Base-by-base conservation (phyloP, 2,888 invertebrate species). In the Drosophila rellima region DNA sequence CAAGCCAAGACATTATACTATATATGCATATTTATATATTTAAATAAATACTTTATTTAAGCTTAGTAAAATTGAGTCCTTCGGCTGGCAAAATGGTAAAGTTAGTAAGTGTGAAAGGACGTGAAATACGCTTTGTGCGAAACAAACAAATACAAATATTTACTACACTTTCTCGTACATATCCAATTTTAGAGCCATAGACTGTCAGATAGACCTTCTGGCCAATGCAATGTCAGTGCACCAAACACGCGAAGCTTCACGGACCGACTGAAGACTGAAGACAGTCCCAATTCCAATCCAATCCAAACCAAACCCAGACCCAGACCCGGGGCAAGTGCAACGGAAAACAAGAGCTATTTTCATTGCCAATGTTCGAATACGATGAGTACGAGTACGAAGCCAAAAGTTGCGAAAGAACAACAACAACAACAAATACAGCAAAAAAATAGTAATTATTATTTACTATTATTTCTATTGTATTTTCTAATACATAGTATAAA, bases 231-330 rank as follows among this genome's bases (percentile, higher is more conserved):
- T 82, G 88, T 82, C 82, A 82, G 82, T 74, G 84, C 69, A 74
- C 66, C 83, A 88, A 78, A 88, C 82, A 82, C 82, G 82, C 88
- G 84, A 82, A 80, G 82, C 73, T 56, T 52, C 72, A 42, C 47
- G 40, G 56, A 51, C 71, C 71, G 60, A 80, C 77, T 80, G 59
- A 74, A 75, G 55, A 62, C 51, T 40, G 23, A 35, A 45, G 50
- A 59, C 42, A 48, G 42, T n/a, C 17, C 40, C 52, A 35, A 35
- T 26, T 7, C 26, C 26, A 26, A n/a, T n/a, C n/a, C n/a, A n/a
- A n/a, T n/a, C n/a, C n/a, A n/a, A n/a, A n/a, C n/a, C n/a, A n/a
- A n/a, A 26, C 26, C 26, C 26, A 7, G 26, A 26, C 10, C 5
- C 48, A 15, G 26, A 31, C 26, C 37, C 55, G 52, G 70, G 44